These are phyloP conservation scores for Oreohelix idahoensis DNA, from an alignment of 1,140 invertebrate species.

Conservation along the genomic window DNA sequence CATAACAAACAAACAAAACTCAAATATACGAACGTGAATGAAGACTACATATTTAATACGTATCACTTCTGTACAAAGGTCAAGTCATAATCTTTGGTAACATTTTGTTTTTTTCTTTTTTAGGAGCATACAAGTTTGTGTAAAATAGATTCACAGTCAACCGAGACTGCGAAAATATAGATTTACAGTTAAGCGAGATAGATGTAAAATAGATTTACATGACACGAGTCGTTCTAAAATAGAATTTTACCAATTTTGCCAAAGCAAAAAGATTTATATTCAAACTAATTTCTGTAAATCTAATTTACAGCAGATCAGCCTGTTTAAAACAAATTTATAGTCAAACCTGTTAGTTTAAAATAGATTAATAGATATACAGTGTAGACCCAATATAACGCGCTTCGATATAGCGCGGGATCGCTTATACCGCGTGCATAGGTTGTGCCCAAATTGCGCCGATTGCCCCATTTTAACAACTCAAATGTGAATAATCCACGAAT, in stretches of 20 bases:
- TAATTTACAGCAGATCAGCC: background rate
- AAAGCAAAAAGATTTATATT: no score
- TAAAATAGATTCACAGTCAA: background rate
- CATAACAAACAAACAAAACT: background rate
- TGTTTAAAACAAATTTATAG: background rate
- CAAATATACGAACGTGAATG: background rate
- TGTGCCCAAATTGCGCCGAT: no score
- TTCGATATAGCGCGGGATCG: no score
- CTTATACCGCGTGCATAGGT: no score
- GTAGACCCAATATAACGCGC: no score
- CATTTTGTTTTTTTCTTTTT: background rate
- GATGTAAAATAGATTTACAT: background rate
- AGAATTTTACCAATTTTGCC: no score
- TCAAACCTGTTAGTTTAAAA: background rate
- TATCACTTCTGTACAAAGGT: background rate
- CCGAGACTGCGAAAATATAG: background rate
- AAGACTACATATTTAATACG: background rate
- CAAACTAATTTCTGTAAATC: no score
- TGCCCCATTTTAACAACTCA: no score
- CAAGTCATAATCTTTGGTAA: slow-evolving; percentile 13
- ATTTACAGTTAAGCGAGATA: background rate
- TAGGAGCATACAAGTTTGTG: background rate
- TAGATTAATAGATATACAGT: background rate
- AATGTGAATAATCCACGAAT: no score
- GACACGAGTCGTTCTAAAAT: no score